Evolutionary conservation across 2,888 invertebrate species (phyloP).

Genomic region (Xestia xanthographa): DNA sequence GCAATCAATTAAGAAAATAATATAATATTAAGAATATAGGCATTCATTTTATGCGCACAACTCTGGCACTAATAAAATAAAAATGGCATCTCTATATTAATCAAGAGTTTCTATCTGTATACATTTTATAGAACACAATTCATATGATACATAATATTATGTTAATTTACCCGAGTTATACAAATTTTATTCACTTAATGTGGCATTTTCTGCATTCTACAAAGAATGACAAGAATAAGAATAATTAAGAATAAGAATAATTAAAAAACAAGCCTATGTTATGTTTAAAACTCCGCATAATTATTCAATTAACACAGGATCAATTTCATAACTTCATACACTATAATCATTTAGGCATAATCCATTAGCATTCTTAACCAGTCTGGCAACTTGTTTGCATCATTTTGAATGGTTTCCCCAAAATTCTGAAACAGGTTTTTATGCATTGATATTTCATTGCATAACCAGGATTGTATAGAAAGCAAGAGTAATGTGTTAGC

Average conservation of each 20-base stretch:
- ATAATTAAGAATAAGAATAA: no score
- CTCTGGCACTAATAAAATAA: neutral
- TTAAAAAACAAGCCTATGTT: neutral
- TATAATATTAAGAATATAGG: neutral
- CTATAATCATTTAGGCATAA: neutral
- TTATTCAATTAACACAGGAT: neutral
- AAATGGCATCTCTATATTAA: neutral
- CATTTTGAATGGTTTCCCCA: constrained; percentile 35
- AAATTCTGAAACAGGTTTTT: constrained; percentile 44
- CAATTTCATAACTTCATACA: constrained; percentile 2
- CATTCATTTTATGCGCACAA: neutral
- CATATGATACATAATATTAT: neutral
- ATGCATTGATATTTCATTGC: constrained; percentile 48
- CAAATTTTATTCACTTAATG: neutral
- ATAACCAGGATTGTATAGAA: constrained; percentile 63
- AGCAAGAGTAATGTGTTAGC: constrained; percentile 60
- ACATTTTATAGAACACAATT: neutral
- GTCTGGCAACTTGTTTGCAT: constrained; percentile 18
- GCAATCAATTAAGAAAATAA: neutral
- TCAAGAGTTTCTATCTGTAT: neutral
- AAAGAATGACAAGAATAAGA: no score
- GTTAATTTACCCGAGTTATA: neutral
- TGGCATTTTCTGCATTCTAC: neutral
- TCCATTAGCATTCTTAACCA: constrained; percentile 26
- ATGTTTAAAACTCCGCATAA: neutral